Evolutionary conservation across 2,888 invertebrate species (phyloP), one percentile per base, ranked within the genome.

Genomic region (Drosophila siamana): DNA sequence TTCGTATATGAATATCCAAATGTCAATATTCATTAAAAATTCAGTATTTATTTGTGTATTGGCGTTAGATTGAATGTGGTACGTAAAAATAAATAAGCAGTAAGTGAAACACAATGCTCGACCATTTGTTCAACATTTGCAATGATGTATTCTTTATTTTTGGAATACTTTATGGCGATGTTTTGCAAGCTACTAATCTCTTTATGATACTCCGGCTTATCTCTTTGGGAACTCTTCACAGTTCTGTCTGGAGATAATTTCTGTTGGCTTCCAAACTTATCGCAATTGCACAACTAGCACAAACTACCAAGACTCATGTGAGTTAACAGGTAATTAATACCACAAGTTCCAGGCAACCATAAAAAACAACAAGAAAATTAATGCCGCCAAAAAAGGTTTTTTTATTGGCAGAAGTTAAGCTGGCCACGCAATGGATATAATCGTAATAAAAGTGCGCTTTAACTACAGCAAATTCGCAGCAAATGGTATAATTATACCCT

Each of bases 301-400:
- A 46, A 67, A 67, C 36, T 38, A 43, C 28, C n/a, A 15, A 38
- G 19, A 33, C 54, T 52, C 69, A 59, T 62, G 38, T 71, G 75
- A 75, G 62, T 75, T 59, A 63, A 52, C 48, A 59, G 55, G 40
- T 66, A 75, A 66, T 60, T 68, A 68, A 68, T 70, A 54, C n/a
- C 43, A 55, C 30, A 57, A 62, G 59, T 70, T 66, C 57, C 54
- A 40, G 43, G 46, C 54, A 74, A 55, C 61, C 51, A 61, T 66
- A 70, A 50, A 38, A 15, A n/a, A 40, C 43, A 40, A 9, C 54
- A 33, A 52, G 16, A 54, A 16, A 22, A 33, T 47, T 19, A 44
- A 48, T 24, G 6, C 26, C 15, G 26, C 44, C 19, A 19, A 41
- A 48, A 24, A 38, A 30, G 24, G 13, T 16, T 16, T n/a, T 52